Base-by-base conservation (phyloP, 2,113 vertebrate genomes). In the Alethe castanea region DNA sequence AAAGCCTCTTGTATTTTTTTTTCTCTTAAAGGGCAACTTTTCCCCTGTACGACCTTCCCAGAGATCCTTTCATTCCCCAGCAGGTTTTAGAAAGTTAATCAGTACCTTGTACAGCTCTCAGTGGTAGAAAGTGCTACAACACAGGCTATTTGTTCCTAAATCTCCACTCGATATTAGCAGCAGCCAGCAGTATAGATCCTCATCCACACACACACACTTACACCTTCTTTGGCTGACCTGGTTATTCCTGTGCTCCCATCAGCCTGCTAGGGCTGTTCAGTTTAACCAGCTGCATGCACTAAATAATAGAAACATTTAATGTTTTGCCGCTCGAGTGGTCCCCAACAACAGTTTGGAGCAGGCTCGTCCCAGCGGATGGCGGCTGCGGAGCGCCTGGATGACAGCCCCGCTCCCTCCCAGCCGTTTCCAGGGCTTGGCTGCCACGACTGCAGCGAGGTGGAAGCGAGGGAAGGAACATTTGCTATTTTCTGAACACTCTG, bases 251-350 rank as follows among this genome's bases (percentile, higher is more conserved):
- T 50, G 72, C 36, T 60, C 88, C 95, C 88, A 71, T 96, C 81
- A 91, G 65, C 88, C 81, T 74, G 62, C 90, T 53, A 4, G 81
- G 91, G 94, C 95, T 92, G 83, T 14, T 95, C 79, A 47, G 56
- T 90, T 92, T 88, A 96, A 96, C 86, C 95, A 97, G 92, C 94
- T 96, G 96, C 84, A 14, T 9, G 31, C 92, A 91, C 92, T 96
- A 91, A 96, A 96, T 96, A 96, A 97, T 95, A 95, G 85, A 96
- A 94, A 71, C 88, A 50, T 92, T 91, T 86, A 84, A 88, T 92
- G 80, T 94, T 96, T 90, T 96, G 82, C 89, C 11, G 66, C 96
- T 95, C 76, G 44, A 94, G 64, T 24, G 61, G 56, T 9, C 77
- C 72, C 77, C 89, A 59, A 65, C 77, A 93, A 23, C 82, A 67